Evolutionary conservation across 2,888 invertebrate genomes (phyloP), one percentile per base, ranked within the genome.

Genomic region (Neoaliturus tenellus): DNA sequence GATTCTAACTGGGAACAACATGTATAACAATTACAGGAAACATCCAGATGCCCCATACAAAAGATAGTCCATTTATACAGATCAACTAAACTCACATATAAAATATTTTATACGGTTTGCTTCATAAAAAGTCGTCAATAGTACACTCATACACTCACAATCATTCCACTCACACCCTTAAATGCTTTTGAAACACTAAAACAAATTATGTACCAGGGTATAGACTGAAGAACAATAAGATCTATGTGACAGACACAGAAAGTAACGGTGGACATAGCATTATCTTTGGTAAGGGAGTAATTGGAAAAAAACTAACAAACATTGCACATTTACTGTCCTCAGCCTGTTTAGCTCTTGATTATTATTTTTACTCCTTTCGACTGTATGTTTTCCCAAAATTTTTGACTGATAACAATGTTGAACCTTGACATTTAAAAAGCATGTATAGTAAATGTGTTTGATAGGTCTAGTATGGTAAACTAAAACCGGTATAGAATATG

Each of bases 251-350:
- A 69, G 67, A 82, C 55, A 81, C 44, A 44, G 62, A 80, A 80
- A 80, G 12, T 23, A 62, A 80, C 35, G 39, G 35, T 39, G 23
- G 23, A 62, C 62, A 67, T 44, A 67, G 69, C 69, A 33, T 41
- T 44, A 48, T 82, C 82, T 82, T 82, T 82, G 82, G 82, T 71
- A 71, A 71, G 82, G 71, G 44, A 44, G 48, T 44, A 82, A 71
- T 25, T 33, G 35, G 28, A 80, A 58, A 82, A 17, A 20, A 82
- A 23, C n/a, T 1, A 71, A 44, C 44, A 23, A 81, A 48, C 71
- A 82, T 82, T 82, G 82, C 82, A 82, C 82, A 82, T 82, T 82
- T 82, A 48, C 48, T 82, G 82, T 82, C 71, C 82, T 51, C 69
- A 82, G 71, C 82, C 82, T 51, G 31, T 71, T 82, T 71, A 33